A percentile compares a stretch with the other conserved stretches of the same genome.
phyloP scores from a whole-genome alignment of 1,140 invertebrate species.

The Pseudomyrmex gracilis region DNA sequence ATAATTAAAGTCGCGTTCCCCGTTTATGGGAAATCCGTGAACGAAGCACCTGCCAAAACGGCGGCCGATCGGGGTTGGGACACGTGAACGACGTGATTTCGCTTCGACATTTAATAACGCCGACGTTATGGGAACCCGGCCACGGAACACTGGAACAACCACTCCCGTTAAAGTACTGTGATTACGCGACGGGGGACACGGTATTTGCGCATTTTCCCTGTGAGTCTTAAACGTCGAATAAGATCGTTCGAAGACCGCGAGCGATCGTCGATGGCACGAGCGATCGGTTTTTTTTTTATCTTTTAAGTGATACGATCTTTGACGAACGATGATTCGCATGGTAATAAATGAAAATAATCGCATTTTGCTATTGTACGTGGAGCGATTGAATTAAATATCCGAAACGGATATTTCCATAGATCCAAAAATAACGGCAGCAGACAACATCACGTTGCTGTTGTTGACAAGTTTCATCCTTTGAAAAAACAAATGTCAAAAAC shows the following conservation, averaged over 20 bases:
- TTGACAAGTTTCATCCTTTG: no score
- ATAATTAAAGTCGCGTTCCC: constrained; percentile 66
- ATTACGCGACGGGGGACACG: constrained; percentile 81
- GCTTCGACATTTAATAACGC: constrained; percentile 72
- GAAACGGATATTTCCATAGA: no score
- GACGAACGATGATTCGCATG: no score
- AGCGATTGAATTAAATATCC: no score
- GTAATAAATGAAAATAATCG: no score
- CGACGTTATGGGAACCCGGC: constrained; percentile 83
- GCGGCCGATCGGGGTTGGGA: constrained; percentile 65
- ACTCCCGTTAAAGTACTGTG: constrained; percentile 82
- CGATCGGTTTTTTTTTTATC: constrained; percentile 10
- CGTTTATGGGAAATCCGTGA: constrained; percentile 81
- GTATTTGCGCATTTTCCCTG: constrained; percentile 76
- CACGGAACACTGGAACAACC: constrained; percentile 73
- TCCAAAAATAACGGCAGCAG: no score
- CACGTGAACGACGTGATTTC: constrained; percentile 64
- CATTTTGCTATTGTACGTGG: no score
- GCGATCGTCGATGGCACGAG: not conserved
- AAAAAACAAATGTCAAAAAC: no score
- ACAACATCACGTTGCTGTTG: no score
- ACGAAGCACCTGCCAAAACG: constrained; percentile 80
- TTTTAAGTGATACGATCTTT: constrained; percentile 47
- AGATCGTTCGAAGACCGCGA: not conserved
- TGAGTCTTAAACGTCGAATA: constrained; percentile 35